Conservation (phyloP, 2,797 vertebrate genomes). For the Tiaroga cobitis region DNA sequence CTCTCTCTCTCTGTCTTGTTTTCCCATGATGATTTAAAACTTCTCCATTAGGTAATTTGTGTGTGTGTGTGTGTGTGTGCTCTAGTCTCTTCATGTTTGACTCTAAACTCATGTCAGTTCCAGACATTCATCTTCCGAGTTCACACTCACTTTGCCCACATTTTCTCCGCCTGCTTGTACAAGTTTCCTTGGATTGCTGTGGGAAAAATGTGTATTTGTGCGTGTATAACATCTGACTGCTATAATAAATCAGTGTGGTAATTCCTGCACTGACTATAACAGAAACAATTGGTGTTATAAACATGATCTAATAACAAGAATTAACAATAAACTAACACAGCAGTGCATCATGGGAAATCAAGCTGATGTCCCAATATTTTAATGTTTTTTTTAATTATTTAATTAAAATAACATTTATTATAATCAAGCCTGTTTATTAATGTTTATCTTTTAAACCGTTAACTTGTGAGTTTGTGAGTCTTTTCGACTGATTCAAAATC, state of each 20-base stretch:
- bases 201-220: slow-evolving; percentile 18
- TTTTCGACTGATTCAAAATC: slow-evolving; percentile 3
- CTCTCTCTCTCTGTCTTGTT: slow-evolving; percentile 46
- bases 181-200: slow-evolving; percentile 11
- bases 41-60: slow-evolving; percentile 37
- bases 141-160: slow-evolving; percentile 33
- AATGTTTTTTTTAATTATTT: neutral
- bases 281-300: neutral
- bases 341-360: slow-evolving; percentile 1
- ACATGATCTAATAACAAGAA: neutral
- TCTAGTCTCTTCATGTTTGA: slow-evolving; percentile 40
- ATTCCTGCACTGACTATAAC: neutral
- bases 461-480: neutral
- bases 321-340: neutral
- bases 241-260: neutral
- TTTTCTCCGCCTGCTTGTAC: slow-evolving; percentile 22
- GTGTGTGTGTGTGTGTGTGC: slow-evolving; percentile 23
- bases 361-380: neutral
- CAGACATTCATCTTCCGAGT: slow-evolving; percentile 32
- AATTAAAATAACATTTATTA: neutral
- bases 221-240: slow-evolving; percentile 11
- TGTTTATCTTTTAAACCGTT: neutral
- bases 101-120: slow-evolving; percentile 39
- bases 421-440: neutral
- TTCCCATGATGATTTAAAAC: slow-evolving; percentile 34